Percentiles rank a stretch among this genome's conserved stretches.
Evolutionary conservation across 2,797 vertebrate genomes (phyloP).

Genomic region (Amniataba percoides): DNA sequence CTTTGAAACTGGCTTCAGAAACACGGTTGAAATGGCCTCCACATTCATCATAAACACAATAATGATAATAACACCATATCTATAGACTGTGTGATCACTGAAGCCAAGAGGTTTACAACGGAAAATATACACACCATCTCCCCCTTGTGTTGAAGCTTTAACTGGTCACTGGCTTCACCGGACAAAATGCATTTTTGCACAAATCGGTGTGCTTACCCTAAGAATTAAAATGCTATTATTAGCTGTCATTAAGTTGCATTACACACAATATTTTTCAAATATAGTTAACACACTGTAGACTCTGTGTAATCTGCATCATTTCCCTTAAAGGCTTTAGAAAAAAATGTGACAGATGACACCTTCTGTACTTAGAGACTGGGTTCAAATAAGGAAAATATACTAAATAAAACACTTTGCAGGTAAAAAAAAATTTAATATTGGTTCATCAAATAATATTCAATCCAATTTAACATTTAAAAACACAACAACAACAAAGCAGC

Average conservation of each 20-base stretch:
- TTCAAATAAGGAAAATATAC: background rate
- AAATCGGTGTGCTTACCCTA: background rate
- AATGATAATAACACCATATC: background rate
- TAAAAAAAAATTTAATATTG: background rate
- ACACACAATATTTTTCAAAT: background rate
- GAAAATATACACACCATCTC: conserved; percentile 56
- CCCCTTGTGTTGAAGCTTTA: conserved; percentile 62
- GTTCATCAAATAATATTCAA: background rate
- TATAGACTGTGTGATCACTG: background rate
- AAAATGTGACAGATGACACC: no score
- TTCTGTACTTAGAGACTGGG: background rate
- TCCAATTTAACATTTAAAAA: background rate
- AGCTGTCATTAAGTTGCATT: background rate
- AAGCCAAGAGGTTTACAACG: conserved; percentile 8
- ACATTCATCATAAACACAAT: no score
- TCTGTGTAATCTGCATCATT: background rate
- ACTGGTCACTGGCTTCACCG: background rate
- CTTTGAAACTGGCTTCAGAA: no score
- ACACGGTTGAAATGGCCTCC: no score
- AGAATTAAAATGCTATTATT: background rate
- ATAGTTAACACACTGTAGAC: background rate
- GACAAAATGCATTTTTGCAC: background rate
- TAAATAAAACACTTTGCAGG: background rate
- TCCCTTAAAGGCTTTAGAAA: background rate
- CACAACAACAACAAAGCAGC: background rate